Evolutionary conservation across 1,140 invertebrate genomes (phyloP).

Genomic region (Tetragnatha versicolor): DNA sequence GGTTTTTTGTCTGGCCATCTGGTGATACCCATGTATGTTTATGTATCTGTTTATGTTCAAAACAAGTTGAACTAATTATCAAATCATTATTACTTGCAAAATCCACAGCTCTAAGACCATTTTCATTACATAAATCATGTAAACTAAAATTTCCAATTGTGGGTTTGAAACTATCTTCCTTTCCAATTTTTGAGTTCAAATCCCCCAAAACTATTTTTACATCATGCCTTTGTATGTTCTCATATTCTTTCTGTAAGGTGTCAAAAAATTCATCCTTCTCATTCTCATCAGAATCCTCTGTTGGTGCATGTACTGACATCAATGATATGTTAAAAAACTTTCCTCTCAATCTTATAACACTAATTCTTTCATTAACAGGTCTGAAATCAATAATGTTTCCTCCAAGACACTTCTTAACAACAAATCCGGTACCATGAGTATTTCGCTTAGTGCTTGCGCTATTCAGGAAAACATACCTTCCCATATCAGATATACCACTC

Average conservation of each 20-base stretch:
- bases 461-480: too few relatives aligned
- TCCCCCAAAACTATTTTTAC: too few relatives aligned
- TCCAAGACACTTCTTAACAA: not conserved
- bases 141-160: not conserved
- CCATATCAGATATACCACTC: too few relatives aligned
- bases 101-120: constrained; percentile 10
- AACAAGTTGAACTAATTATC: too few relatives aligned
- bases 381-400: constrained; percentile 3
- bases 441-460: not conserved
- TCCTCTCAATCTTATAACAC: too few relatives aligned
- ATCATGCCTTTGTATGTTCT: too few relatives aligned
- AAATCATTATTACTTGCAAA: constrained; percentile 9
- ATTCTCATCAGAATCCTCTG: too few relatives aligned
- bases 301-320: too few relatives aligned
- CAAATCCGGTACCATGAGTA: not conserved
- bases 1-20: not conserved
- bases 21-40: not conserved
- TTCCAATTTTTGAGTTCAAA: constrained; percentile 15
- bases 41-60: constrained; percentile 4
- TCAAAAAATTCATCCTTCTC: too few relatives aligned
- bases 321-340: too few relatives aligned
- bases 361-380: too few relatives aligned
- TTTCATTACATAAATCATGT: not conserved
- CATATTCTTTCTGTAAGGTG: too few relatives aligned
- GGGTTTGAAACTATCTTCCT: not conserved